Percentiles rank a stretch among this genome's conserved stretches.
Conservation (phyloP, 1,140 invertebrate genomes). For the Dryas iulia region DNA sequence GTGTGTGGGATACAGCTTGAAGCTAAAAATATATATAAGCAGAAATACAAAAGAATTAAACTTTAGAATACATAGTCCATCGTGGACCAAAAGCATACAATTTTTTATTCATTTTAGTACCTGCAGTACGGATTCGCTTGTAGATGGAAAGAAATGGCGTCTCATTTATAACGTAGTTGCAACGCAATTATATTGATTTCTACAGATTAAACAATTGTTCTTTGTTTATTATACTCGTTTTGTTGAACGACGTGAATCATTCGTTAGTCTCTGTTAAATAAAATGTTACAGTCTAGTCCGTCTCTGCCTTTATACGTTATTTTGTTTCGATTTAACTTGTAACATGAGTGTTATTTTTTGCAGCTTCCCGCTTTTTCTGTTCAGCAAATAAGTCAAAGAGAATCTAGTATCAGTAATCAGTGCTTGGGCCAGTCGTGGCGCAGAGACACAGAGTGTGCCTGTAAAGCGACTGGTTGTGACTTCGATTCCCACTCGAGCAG, state of each 20-base stretch:
- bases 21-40: neutral
- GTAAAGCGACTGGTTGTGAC: no score
- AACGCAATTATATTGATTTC: slow-evolving; percentile 3
- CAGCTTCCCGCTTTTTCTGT: no score
- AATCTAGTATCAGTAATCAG: no score
- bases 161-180: slow-evolving; percentile 3
- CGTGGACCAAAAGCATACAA: neutral
- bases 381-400: no score
- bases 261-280: neutral
- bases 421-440: no score
- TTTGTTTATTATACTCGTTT: slow-evolving; percentile 1
- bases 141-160: slow-evolving; percentile 1
- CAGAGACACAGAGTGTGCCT: no score
- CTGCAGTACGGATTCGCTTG: neutral
- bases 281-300: neutral
- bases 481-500: no score
- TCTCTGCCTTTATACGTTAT: neutral
- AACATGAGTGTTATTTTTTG: neutral
- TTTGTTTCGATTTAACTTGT: neutral
- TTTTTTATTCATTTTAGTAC: neutral
- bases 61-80: neutral
- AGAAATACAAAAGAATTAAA: neutral
- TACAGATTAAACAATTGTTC: slow-evolving; percentile 5
- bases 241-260: neutral
- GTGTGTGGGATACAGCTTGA: no score